A percentile compares a stretch with the other conserved stretches of the same genome.
phyloP scores from a whole-genome alignment of 2,797 vertebrate species.

The Sebastes paucispinis region DNA sequence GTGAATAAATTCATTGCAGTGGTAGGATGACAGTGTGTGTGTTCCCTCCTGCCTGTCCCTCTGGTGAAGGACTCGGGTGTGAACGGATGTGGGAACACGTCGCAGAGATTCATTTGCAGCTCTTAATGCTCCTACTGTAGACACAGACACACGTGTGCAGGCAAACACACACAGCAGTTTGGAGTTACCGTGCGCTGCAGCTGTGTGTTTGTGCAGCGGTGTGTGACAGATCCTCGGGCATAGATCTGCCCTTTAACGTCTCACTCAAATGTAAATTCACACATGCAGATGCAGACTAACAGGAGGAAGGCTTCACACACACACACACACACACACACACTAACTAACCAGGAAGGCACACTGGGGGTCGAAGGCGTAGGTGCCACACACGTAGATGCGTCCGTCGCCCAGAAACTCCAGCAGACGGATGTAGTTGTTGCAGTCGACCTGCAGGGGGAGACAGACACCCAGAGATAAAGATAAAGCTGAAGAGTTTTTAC shows the following conservation, averaged over 20 bases:
- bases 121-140: neutral
- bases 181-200: neutral
- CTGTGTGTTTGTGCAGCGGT: neutral
- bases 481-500: neutral
- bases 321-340: neutral
- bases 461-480: constrained; percentile 51
- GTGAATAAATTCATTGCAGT: neutral
- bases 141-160: neutral
- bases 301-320: neutral
- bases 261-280: neutral
- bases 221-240: neutral
- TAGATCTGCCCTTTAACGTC: neutral
- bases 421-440: constrained; percentile 89
- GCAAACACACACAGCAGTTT: neutral
- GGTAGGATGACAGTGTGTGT: neutral
- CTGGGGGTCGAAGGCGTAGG: constrained; percentile 91
- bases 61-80: constrained; percentile 12
- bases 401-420: constrained; percentile 84
- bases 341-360: constrained; percentile 88
- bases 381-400: constrained; percentile 88
- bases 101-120: neutral
- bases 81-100: constrained; percentile 15
- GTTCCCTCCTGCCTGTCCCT: neutral
- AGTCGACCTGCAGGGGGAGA: constrained; percentile 84
- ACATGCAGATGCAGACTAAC: neutral